phyloP scores from a whole-genome alignment of 2,113 vertebrate genomes.

The Clarias gariepinus region DNA sequence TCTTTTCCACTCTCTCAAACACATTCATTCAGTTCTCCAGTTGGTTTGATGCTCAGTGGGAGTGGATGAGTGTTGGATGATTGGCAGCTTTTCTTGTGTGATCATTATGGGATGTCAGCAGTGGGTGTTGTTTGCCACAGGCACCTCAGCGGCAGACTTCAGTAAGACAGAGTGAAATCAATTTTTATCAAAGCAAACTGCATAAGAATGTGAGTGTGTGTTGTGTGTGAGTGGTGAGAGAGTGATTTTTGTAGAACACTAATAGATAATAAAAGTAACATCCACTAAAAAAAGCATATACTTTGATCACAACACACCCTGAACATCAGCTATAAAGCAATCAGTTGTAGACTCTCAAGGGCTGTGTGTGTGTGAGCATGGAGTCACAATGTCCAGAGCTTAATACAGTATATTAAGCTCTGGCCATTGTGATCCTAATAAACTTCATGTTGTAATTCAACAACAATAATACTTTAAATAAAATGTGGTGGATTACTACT shows the following conservation, averaged over 20 bases:
- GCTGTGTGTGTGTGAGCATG: neutral
- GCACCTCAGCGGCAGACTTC: neutral
- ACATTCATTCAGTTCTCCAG: neutral
- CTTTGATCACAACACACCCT: neutral
- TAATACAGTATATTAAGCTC: neutral
- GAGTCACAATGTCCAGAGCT: neutral
- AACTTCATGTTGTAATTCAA: neutral
- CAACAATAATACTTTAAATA: neutral
- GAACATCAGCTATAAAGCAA: neutral
- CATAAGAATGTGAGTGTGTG: neutral
- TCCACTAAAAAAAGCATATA: neutral
- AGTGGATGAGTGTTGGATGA: slow-evolving; percentile 26
- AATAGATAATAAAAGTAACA: neutral
- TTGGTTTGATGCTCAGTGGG: slow-evolving; percentile 21
- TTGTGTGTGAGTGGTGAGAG: neutral
- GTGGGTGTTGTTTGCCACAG: neutral
- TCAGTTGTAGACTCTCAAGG: neutral
- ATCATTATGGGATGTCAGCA: slow-evolving; percentile 42
- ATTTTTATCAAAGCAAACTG: slow-evolving; percentile 6
- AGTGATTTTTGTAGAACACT: neutral
- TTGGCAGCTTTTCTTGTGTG: slow-evolving; percentile 24
- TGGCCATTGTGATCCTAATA: neutral
- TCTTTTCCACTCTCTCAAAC: neutral
- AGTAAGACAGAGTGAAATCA: neutral
- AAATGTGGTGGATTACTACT: neutral